Base-by-base conservation (phyloP, 2,113 vertebrate genomes). In the Dicerorhinus sumatrensis region DNA sequence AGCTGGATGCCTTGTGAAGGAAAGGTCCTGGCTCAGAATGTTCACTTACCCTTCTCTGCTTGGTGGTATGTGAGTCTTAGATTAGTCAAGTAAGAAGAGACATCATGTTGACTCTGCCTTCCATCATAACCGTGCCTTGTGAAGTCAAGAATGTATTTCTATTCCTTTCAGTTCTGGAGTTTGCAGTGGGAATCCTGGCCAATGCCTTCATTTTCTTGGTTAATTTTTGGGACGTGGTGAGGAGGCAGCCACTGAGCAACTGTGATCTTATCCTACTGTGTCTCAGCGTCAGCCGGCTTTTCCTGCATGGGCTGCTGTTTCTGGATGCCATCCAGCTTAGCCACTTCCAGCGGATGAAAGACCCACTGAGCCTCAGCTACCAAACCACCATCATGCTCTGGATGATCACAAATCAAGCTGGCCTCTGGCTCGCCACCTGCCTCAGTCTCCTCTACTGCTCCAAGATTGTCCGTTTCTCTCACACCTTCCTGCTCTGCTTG, bases 371-470 rank as follows among this genome's bases (percentile, higher is more conserved):
- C 67, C n/a, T 27, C 69, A 94, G 51, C 51, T 98, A 95, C 91
- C 80, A 97, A 67, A 70, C 48, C 63, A 65, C 93, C 73, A 27
- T 95, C 20, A 23, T 96, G 36, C 80, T 98, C 31, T 97, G 97
- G 96, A 94, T 96, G 93, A 84, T 94, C 17, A 11, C 42, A 13
- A 91, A 97, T 39, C 95, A 96, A 56, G 63, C 51, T 14, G 42
- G 85, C 63, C 77, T 98, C 80, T 98, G 98, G 98, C 31, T 98
- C 1, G 3, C 87, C 21, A 82, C 95, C 42, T 98, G 98, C 77
- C 97, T 98, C 80, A 97, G 98, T 29, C 89, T 98, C 63, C 85
- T 98, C 85, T 98, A 98, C 82, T 98, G 96, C 54, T 95, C 97
- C 54, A 98, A 97, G 91, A 95, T 97, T 8, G 88, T 76, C 69